Base-by-base conservation (phyloP, 92 coral and sea anemone species). In the Heliopora coerulea region DNA sequence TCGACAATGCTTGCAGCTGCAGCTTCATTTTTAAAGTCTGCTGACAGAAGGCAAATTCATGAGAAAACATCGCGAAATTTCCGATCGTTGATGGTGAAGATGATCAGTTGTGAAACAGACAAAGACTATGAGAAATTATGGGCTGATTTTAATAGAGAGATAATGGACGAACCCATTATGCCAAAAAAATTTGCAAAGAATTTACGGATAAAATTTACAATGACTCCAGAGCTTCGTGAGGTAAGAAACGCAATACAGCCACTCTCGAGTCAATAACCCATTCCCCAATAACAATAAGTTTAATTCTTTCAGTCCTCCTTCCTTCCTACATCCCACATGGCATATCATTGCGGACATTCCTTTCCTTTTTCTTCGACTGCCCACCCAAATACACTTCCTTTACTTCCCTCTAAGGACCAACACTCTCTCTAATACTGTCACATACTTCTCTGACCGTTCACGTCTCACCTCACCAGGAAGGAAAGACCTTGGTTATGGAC, bases 121-220 rank as follows among this genome's bases (percentile, higher is more conserved):
- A 67, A 13, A 0, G 74, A 67, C 12, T 67, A 67, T 30, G 74
- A 67, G 74, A 67, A 67, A 20, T 30, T 21, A 6, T 67, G 74
- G 74, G 74, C 74, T 42, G 74, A 67, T 48, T 67, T 67, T 49
- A 67, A 48, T 19, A 42, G 74, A 49, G 74, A 67, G 59, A 67
- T 67, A n/a, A 67, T 27, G 35, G 74, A 67, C 33, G 74, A 67
- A 49, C 74, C 74, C 7, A 44, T 67, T 0, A 27, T 67, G 59
- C 74, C 74, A 13, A 44, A 30, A 34, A 67, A 48, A 31, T 67
- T 46, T 20, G 31, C 59, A 14, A 67, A 67, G 54, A 46, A 23
- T 1, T 44, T 67, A n/a, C 44, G 54, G 29, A 44, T 67, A 59
- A 44, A 49, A 11, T 67, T 13, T 30, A 46, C 31, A 32, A 48